Base-by-base conservation (phyloP, 2,113 vertebrate species). In the Heptranchias perlo region DNA sequence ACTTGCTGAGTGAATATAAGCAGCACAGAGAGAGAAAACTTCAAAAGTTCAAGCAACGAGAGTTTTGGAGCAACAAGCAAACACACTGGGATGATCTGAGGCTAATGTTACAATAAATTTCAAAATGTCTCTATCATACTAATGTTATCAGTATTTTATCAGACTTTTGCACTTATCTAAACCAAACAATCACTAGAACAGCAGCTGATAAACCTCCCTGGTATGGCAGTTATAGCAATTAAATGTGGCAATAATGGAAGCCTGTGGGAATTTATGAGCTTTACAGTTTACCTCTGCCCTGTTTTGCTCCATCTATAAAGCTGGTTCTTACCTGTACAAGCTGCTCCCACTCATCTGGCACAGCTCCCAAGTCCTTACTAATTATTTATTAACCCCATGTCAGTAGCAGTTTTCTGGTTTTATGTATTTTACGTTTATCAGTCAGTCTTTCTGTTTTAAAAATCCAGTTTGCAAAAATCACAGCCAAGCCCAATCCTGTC, bases 141-240 rank as follows among this genome's bases (percentile, higher is more conserved):
- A 97, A 97, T 96, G 95, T 97, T 98, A 98, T 98, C 97, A 96
- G 96, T 96, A 96, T 96, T 97, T 98, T 98, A 98, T 98, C 97
- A 0, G 97, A 96, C 97, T 97, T 87, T 1, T 97, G 96, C 69
- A 86, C 97, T 98, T 98, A 98, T 98, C 98, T 97, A 97, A 98
- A 97, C 96, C 97, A 98, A 98, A 98, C 97, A 98, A 97, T 98
- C 97, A 96, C 97, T 97, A 97, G 97, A 97, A 97, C 97, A 97
- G 97, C 97, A 97, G 97, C 97, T 96, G 98, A 98, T 98, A 97
- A 98, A 97, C 96, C 95, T 23, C 96, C 96, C 97, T 96, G 96
- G 97, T 97, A 97, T 97, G 97, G 97, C 96, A 97, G 97, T 97
- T 97, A 97, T 97, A 96, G 96, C 97, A 97, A 97, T 97, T 97